phyloP scores from a whole-genome alignment of 2,888 invertebrate genomes.

The Chirona hameri region DNA sequence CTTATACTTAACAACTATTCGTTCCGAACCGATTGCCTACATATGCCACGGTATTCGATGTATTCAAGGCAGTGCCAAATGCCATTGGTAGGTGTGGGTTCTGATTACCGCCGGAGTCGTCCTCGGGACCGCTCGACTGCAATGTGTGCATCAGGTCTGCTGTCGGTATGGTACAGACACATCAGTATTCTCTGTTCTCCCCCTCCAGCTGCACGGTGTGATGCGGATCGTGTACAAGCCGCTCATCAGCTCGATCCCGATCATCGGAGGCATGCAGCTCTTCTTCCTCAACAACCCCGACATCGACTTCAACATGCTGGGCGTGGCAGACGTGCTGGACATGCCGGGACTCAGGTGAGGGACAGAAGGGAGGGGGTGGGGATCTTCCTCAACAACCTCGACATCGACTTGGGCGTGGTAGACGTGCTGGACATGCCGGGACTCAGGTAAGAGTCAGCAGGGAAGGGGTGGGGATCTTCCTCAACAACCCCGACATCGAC shows the following conservation, averaged over 20 bases:
- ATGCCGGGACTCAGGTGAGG: slow-evolving; percentile 87
- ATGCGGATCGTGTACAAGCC: slow-evolving; percentile 92
- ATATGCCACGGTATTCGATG: no score
- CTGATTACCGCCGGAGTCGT: no score
- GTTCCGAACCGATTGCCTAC: no score
- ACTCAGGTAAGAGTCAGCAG: slow-evolving; percentile 60
- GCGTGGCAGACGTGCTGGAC: slow-evolving; percentile 92
- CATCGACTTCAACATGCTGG: slow-evolving; percentile 95
- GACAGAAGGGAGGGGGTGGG: slow-evolving; percentile 11
- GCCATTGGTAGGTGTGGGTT: no score
- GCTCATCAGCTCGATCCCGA: slow-evolving; percentile 79
- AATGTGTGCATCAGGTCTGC: not conserved
- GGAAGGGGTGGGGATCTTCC: slow-evolving; percentile 60
- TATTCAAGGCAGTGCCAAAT: no score
- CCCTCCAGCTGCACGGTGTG: slow-evolving; percentile 80
- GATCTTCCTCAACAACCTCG: slow-evolving; percentile 95
- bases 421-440: slow-evolving; percentile 97
- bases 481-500: slow-evolving; percentile 93
- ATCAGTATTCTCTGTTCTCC: not conserved
- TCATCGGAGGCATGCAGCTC: slow-evolving; percentile 91
- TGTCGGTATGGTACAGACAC: not conserved
- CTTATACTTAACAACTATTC: no score
- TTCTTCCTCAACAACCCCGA: slow-evolving; percentile 96
- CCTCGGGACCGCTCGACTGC: not conserved
- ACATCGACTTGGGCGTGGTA: slow-evolving; percentile 92